Evolutionary conservation across 2,797 vertebrate genomes (phyloP).

Genomic region (Sciurus vulgaris): DNA sequence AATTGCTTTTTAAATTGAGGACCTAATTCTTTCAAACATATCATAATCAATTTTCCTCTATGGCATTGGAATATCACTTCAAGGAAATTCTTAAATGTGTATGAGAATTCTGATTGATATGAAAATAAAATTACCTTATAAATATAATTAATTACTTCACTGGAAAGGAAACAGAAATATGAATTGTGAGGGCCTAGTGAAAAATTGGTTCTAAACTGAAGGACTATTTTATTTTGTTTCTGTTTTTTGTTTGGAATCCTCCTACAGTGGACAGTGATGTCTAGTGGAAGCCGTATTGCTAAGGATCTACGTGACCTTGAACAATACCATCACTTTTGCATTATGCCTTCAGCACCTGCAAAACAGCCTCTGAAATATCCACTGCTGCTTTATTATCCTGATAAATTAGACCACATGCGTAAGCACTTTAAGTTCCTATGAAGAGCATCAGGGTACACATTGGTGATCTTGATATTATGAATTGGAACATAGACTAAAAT

Average conservation of each 20-base stretch:
- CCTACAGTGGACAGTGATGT: background rate
- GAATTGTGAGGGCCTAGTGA: background rate
- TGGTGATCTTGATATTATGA: slow-evolving; percentile 13
- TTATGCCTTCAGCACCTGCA: background rate
- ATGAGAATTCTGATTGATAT: slow-evolving; percentile 3
- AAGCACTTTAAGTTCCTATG: background rate
- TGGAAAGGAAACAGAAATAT: background rate
- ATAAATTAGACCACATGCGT: background rate
- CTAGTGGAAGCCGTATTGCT: background rate
- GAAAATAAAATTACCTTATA: slow-evolving; percentile 41
- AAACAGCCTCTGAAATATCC: background rate
- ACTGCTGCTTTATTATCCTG: background rate
- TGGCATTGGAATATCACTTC: background rate
- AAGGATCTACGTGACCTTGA: background rate
- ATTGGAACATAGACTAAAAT: background rate
- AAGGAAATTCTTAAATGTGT: slow-evolving; percentile 4
- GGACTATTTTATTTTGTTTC: background rate
- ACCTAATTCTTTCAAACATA: slow-evolving; percentile 50
- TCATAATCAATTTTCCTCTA: slow-evolving; percentile 31
- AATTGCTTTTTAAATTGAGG: slow-evolving; percentile 69
- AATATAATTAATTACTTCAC: slow-evolving; percentile 1
- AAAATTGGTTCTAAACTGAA: background rate
- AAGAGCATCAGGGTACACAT: background rate
- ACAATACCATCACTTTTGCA: background rate
- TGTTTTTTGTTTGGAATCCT: background rate